A percentile compares a stretch with the other conserved stretches of the same genome.
These are phyloP conservation scores for Riparia riparia DNA, from an alignment of 2,113 vertebrate genomes.

Conservation along the genomic window DNA sequence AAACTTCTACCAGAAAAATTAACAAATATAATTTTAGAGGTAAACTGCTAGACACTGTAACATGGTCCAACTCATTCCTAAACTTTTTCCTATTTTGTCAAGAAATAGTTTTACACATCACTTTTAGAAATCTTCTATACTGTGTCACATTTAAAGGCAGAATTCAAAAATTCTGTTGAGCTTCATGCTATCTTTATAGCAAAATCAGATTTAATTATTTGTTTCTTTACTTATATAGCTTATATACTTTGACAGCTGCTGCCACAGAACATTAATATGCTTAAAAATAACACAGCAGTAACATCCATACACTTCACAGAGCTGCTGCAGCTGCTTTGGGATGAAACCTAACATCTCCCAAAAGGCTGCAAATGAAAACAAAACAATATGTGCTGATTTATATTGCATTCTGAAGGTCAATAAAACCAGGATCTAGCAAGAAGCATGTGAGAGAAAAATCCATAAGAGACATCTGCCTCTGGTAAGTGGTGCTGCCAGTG, in stretches of 20 bases:
- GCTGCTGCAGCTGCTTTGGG: not conserved
- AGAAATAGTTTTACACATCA: not conserved
- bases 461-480: not conserved
- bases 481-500: not conserved
- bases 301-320: not conserved
- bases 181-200: not conserved
- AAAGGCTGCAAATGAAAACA: constrained; percentile 18
- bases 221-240: not conserved
- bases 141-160: not conserved
- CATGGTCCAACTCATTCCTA: not conserved
- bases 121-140: not conserved
- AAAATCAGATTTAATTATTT: not conserved
- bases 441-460: not conserved
- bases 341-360: not conserved
- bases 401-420: not conserved
- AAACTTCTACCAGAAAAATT: not conserved
- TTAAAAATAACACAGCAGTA: not conserved
- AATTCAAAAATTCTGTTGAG: not conserved
- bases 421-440: not conserved
- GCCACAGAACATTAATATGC: not conserved
- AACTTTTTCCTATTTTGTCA: not conserved
- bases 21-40: not conserved
- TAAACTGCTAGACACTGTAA: not conserved
- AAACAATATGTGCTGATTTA: constrained; percentile 8
- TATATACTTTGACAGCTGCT: not conserved